Evolutionary conservation across 2,797 vertebrate genomes (phyloP), one percentile per base, ranked within the genome.

Genomic region (Morelia viridis): DNA sequence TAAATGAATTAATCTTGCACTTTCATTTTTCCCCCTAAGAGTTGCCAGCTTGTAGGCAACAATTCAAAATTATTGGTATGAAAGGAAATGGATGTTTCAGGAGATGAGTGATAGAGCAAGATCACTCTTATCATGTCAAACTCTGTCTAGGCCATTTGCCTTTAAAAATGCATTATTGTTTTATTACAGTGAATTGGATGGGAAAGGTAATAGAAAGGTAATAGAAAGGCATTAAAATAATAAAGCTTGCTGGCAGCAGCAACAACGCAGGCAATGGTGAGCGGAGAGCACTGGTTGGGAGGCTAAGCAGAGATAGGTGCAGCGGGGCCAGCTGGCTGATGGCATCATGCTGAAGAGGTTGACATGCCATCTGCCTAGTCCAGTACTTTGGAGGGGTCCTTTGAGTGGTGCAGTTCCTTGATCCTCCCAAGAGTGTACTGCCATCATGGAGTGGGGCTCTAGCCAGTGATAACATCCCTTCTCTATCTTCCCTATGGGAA

Each of bases 1-100:
- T 84, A 96, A 96, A 97, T 95, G 94, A 97, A 97, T 97, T 96
- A 92, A 97, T 92, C 92, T 87, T 84, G 91, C 92, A 95, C n/a
- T 80, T 96, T 96, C 90, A 96, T 90, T 61, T 71, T 35, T 62
- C 85, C 87, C 17, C 83, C 26, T 95, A 92, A 94, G 89, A 50
- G 62, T 91, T 90, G 50, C 68, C 93, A 94, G 64, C 64, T 94
- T 93, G 58, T 94, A 96, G 94, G 88, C 83, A 94, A 87, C 31
- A 46, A 94, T 93, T 95, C 93, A 96, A 91, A 31, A 91, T 96
- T 94, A 90, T 84, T 89, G 53, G 83, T 65, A 92, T 83, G 68
- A 91, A 92, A 94, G 89, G 35, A 41, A 26, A 95, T 94, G 31
- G 91, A 88, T 61, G 85, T 87, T 31, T 96, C 92, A 93, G 89